phyloP scores from a whole-genome alignment of 1,140 invertebrate genomes.

The Trichonephila inaurata region DNA sequence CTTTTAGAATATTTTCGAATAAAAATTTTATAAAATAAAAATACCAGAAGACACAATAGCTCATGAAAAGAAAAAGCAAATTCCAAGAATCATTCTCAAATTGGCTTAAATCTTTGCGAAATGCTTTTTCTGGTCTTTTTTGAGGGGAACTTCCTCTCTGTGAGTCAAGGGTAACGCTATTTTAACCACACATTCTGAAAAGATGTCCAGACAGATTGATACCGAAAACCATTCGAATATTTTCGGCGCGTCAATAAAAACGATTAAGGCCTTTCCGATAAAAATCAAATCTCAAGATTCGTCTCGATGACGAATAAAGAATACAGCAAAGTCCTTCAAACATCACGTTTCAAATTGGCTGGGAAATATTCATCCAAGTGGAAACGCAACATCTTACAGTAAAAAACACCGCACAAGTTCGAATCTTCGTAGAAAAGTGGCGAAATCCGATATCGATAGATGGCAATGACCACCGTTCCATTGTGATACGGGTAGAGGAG shows the following conservation, averaged over 20 bases:
- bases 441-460: slow-evolving; percentile 2
- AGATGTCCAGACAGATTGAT: too few relatives aligned
- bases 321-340: not conserved
- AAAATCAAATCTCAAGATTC: not conserved
- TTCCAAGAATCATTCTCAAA: too few relatives aligned
- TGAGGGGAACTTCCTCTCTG: too few relatives aligned
- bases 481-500: not conserved
- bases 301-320: not conserved
- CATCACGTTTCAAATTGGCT: slow-evolving; percentile 11
- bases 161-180: too few relatives aligned
- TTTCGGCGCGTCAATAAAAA: not conserved
- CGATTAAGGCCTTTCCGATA: not conserved
- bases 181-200: too few relatives aligned
- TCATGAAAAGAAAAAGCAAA: too few relatives aligned
- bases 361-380: slow-evolving; percentile 34
- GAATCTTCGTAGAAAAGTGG: slow-evolving; percentile 34
- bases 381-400: not conserved
- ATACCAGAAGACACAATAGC: too few relatives aligned
- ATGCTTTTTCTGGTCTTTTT: too few relatives aligned
- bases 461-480: slow-evolving; percentile 1
- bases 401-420: not conserved
- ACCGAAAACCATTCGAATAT: not conserved
- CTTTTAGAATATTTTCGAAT: too few relatives aligned
- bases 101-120: too few relatives aligned
- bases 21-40: too few relatives aligned